Base-by-base conservation (phyloP, 2,888 invertebrate species). In the Clanis bilineata region DNA sequence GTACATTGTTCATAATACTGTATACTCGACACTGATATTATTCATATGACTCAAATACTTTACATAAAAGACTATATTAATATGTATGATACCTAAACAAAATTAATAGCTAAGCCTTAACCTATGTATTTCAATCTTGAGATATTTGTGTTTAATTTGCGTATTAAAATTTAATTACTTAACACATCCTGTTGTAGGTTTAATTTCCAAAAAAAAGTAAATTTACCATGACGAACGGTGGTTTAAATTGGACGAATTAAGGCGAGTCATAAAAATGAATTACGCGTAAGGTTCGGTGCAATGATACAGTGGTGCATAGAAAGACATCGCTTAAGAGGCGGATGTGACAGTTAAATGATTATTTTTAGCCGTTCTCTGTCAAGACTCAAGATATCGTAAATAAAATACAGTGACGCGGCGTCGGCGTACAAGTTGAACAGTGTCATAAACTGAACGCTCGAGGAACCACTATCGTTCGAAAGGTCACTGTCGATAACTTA, bases 381-480 rank as follows among this genome's bases (percentile, higher is more conserved):
- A 74, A 79, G 76, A 77, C 71, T 72, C 69, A 74, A 79, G 76
- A 77, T 71, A 78, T 79, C 74, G 81, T 85, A 88, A 85, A 87
- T 85, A 86, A 80, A 80, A 75, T 73, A 66, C 62, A 68, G 77
- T 78, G 82, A 83, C 80, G 80, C 81, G 81, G 79, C 77, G 66
- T 71, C 68, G 66, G 71, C 68, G 65, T 67, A 71, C 73, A 88
- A 85, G 90, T 88, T 86, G 86, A 88, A 88, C 84, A 90, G 87
- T 90, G 80, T 73, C 76, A 74, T 79, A 80, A 80, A 83, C 77
- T 75, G 68, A 74, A 70, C 71, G 68, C 76, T 75, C 66, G 75
- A 79, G 74, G 77, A 76, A 75, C 70, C 74, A 73, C 74, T 88
- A 88, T 88, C 88, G 66, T 57, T 57, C 64, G 67, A 63, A 71